Evolutionary conservation across 2,888 invertebrate genomes (phyloP).

Genomic region (Crepidodera aurea): DNA sequence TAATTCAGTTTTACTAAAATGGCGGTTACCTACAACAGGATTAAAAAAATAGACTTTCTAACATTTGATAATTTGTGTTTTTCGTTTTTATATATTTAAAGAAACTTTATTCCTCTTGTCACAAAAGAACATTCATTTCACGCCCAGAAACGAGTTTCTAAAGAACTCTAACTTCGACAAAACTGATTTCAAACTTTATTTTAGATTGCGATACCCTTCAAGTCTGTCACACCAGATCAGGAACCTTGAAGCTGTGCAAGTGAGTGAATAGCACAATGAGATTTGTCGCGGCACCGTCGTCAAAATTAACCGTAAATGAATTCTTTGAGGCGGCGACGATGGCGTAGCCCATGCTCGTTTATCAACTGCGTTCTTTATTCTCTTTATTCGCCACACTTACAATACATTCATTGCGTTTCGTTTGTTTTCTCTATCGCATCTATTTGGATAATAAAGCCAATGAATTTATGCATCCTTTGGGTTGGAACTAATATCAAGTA

Average conservation of each 20-base stretch:
- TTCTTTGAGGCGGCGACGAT: conserved; percentile 50
- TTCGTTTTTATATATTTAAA: too few species aligned
- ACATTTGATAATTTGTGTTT: too few species aligned
- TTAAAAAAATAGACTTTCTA: too few species aligned
- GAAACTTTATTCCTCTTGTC: too few species aligned
- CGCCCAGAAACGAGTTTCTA: too few species aligned
- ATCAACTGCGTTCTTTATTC: conserved; percentile 54
- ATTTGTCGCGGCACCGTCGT: conserved; percentile 55
- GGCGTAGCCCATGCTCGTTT: conserved; percentile 49
- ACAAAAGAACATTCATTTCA: too few species aligned
- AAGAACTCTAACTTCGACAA: too few species aligned
- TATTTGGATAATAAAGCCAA: conserved; percentile 6
- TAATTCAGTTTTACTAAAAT: too few species aligned
- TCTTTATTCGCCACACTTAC: conserved; percentile 55
- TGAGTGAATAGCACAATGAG: conserved; percentile 56
- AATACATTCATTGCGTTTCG: conserved; percentile 53
- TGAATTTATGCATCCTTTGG: background rate
- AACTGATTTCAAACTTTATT: too few species aligned
- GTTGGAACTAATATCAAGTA: background rate
- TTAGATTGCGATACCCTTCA: background rate
- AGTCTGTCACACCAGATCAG: background rate
- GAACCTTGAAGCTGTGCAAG: conserved; percentile 33
- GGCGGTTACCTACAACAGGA: too few species aligned
- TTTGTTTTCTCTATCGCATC: conserved; percentile 41
- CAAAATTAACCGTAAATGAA: conserved; percentile 60